These are phyloP conservation scores for Cotesia glomerata DNA, from an alignment of 1,140 invertebrate genomes.

Conservation along the genomic window DNA sequence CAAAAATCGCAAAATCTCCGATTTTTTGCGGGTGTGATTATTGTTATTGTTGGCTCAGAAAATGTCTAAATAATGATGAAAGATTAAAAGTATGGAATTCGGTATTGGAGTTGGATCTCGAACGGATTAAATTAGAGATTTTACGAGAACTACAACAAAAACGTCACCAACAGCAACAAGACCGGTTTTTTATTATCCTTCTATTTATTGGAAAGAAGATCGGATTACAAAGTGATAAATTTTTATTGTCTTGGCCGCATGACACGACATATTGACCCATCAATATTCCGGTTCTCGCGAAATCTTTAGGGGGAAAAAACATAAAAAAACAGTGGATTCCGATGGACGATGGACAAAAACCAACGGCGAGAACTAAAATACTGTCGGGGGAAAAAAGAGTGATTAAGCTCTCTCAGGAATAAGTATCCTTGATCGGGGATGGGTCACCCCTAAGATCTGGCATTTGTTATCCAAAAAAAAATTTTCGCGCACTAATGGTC, in stretches of 20 bases:
- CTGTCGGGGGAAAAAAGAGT: too few relatives aligned
- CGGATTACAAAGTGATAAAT: slow-evolving; percentile 25
- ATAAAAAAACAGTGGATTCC: slow-evolving; percentile 23
- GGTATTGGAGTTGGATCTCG: not conserved
- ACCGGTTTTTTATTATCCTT: slow-evolving; percentile 28
- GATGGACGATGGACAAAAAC: too few relatives aligned
- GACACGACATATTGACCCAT: too few relatives aligned
- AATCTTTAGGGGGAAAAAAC: slow-evolving; percentile 40
- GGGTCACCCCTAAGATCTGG: too few relatives aligned
- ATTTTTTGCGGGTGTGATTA: too few relatives aligned
- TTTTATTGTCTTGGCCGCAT: slow-evolving; percentile 17
- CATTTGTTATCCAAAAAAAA: slow-evolving; percentile 42
- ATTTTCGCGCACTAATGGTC: slow-evolving; percentile 56
- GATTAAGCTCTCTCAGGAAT: too few relatives aligned
- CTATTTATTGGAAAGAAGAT: slow-evolving; percentile 30
- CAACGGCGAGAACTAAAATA: too few relatives aligned
- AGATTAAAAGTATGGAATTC: not conserved
- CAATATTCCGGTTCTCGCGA: too few relatives aligned
- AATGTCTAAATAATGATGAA: not conserved
- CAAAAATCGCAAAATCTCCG: too few relatives aligned
- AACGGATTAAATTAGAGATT: slow-evolving; percentile 12
- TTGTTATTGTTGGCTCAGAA: too few relatives aligned
- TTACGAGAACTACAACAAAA: too few relatives aligned
- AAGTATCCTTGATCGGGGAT: too few relatives aligned
- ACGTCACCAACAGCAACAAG: not conserved